A percentile compares a stretch with the other conserved stretches of the same genome.
These are phyloP conservation scores for Columba livia DNA, from an alignment of 2,113 vertebrate genomes.

Conservation along the genomic window DNA sequence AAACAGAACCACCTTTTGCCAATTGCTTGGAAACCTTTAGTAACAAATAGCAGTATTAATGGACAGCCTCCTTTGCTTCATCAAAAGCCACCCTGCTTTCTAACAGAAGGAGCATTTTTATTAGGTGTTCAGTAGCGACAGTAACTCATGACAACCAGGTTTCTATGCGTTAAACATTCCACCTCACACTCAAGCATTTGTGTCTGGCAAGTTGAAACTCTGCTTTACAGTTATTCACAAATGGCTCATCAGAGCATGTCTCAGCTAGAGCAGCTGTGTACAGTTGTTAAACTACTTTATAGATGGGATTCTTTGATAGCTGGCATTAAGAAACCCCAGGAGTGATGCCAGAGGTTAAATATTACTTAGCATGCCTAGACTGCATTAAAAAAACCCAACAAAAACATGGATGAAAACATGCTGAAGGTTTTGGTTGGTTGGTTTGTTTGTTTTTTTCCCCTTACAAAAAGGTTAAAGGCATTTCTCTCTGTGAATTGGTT, in stretches of 20 bases:
- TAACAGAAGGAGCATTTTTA: background rate
- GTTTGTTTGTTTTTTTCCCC: no score
- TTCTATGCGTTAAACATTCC: background rate
- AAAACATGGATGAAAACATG: fast-evolving
- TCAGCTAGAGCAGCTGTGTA: background rate
- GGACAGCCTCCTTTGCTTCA: background rate
- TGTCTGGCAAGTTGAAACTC: background rate
- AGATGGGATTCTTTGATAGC: background rate
- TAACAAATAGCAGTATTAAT: background rate
- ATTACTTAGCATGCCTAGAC: background rate
- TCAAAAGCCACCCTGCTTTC: background rate
- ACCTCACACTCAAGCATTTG: background rate
- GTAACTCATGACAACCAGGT: background rate
- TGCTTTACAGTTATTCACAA: background rate
- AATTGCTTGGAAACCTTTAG: background rate
- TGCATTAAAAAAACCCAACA: background rate
- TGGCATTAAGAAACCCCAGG: background rate
- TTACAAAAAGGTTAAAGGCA: background rate
- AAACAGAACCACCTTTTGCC: background rate
- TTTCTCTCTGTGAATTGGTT: background rate
- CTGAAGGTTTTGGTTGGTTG: background rate
- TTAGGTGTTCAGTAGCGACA: background rate
- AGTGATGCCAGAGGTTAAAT: background rate
- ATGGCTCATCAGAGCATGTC: background rate
- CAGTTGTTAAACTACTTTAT: background rate